Evolutionary conservation across 2,113 vertebrate species (phyloP).

Genomic region (Bos javanicus): DNA sequence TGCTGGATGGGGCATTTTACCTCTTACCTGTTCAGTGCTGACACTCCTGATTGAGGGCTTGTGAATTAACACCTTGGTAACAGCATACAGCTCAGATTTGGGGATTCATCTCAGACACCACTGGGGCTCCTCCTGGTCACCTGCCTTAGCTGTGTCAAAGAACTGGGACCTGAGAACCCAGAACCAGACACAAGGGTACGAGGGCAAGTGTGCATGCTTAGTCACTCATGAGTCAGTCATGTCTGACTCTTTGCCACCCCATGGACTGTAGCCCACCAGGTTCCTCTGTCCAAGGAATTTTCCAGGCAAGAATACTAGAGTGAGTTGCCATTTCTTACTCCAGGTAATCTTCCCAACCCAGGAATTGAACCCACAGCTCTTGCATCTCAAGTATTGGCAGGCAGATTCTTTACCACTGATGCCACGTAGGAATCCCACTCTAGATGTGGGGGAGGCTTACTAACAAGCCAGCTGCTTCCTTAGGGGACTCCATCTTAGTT

Average conservation of each 20-base stretch:
- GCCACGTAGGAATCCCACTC: not conserved
- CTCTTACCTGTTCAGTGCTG: not conserved
- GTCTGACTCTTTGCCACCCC: not conserved
- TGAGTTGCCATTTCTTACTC: not conserved
- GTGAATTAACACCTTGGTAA: not conserved
- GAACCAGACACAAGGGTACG: not conserved
- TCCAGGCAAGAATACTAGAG: not conserved
- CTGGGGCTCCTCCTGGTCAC: not conserved
- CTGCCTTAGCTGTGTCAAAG: not conserved
- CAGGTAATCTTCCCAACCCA: not conserved
- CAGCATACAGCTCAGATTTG: not conserved
- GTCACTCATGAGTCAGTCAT: not conserved
- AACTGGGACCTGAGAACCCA: not conserved
- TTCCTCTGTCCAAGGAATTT: not conserved
- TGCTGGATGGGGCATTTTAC: not conserved
- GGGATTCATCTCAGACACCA: not conserved
- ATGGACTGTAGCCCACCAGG: not conserved
- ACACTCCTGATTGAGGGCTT: not conserved
- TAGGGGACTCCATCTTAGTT: not conserved
- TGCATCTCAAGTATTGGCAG: not conserved
- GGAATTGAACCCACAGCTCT: not conserved
- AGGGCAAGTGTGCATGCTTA: not conserved
- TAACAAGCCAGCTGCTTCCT: not conserved
- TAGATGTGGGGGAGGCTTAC: not conserved
- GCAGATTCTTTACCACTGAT: not conserved